These are phyloP conservation scores for Callocephalon fimbriatum DNA, from an alignment of 2,113 vertebrate genomes.

Conservation along the genomic window DNA sequence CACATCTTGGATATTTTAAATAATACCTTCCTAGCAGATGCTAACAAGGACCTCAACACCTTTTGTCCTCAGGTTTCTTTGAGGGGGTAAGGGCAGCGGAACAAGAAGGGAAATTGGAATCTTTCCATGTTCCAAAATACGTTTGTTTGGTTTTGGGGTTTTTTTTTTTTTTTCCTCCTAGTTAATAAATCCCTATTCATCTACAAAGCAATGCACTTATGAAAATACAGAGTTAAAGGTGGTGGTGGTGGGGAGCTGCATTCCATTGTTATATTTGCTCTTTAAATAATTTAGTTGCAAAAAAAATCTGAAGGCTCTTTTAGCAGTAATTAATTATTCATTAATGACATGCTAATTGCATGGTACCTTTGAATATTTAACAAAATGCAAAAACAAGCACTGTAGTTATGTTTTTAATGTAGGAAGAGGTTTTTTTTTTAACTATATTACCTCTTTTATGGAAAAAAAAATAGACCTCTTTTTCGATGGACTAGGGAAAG, in stretches of 20 bases:
- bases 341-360: slow-evolving; percentile 99
- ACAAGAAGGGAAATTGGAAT: neutral
- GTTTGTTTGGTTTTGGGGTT: neutral
- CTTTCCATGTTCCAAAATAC: neutral
- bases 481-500: slow-evolving; percentile 71
- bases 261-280: slow-evolving; percentile 86
- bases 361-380: slow-evolving; percentile 95
- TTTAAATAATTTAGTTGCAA: slow-evolving; percentile 98
- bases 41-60: neutral
- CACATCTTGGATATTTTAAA: neutral
- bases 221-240: slow-evolving; percentile 32
- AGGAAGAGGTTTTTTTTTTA: slow-evolving; percentile 67
- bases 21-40: slow-evolving; percentile 13
- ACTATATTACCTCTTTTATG: slow-evolving; percentile 56
- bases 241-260: neutral
- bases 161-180: neutral
- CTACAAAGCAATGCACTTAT: slow-evolving; percentile 52
- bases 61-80: neutral
- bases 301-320: slow-evolving; percentile 93
- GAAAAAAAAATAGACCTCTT: slow-evolving; percentile 65
- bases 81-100: neutral
- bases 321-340: slow-evolving; percentile 99
- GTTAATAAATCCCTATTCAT: neutral
- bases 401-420: slow-evolving; percentile 86
- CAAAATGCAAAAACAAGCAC: slow-evolving; percentile 91